Base-by-base conservation (phyloP, 2,113 vertebrate species). In the Scophthalmus maximus region DNA sequence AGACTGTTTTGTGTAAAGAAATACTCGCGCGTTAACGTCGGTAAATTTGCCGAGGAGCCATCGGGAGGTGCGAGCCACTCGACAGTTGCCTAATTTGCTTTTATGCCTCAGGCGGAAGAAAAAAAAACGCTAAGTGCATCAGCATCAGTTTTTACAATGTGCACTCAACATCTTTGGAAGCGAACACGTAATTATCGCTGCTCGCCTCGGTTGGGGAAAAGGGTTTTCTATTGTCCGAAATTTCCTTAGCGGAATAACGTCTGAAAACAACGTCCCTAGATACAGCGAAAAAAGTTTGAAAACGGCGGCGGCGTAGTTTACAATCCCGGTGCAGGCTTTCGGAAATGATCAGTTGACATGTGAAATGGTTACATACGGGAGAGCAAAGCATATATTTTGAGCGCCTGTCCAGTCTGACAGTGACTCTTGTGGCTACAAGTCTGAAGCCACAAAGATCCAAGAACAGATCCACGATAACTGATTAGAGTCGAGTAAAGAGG, bases 361-460 rank as follows among this genome's bases (percentile, higher is more conserved):
- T 40, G 14, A 36, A 36, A 14, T 4, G 34, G 14, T 36, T 22
- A 20, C 44, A 20, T 9, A 8, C 44, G 10, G 44, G 6, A 46
- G 0, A 46, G 0, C n/a, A 10, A 22, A n/a, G n/a, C 20, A 49
- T 38, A 38, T 12, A 14, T 38, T 38, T 38, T 38, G n/a, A 38
- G 36, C 14, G 5, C 1, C 5, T 40, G 36, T 15, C 53, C 47
- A 40, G 68, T 72, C 42, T 47, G 26, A 29, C 38, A 44, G 36
- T 44, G 25, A 47, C 30, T 22, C 5, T 47, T 20, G 38, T 44
- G 23, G 18, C 59, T 44, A 20, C 34, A 27, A 7, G 53, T 76
- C 42, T 51, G 57, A 72, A 53, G 17, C 42, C 12, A 50, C 1
- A 10, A 36, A 34, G 29, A 73, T 82, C 56, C 32, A 68, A 36